A percentile compares a stretch with the other conserved stretches of the same genome.
These are phyloP conservation scores for Sinocyclocheilus anophthalmus DNA, from an alignment of 2,113 vertebrate species.

Conservation along the genomic window DNA sequence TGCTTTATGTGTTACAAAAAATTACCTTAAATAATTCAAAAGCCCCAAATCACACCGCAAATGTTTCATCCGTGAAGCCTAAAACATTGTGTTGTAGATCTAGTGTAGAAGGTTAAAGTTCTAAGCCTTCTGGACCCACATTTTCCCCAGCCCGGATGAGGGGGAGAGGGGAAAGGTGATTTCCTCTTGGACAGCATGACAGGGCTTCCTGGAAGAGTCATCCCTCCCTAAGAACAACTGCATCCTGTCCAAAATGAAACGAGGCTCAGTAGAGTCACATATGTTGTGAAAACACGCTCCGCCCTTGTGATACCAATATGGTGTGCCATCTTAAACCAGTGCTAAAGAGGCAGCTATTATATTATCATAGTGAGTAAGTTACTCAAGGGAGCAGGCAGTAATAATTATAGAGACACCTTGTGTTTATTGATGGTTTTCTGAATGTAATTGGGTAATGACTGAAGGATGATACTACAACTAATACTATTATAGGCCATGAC, in stretches of 20 bases:
- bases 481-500: neutral
- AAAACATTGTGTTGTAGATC: neutral
- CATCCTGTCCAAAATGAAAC: slow-evolving; percentile 34
- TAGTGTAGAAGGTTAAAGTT: slow-evolving; percentile 25
- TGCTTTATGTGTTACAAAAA: neutral
- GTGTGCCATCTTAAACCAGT: neutral
- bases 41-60: neutral
- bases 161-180: slow-evolving; percentile 40
- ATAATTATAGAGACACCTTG: neutral
- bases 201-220: slow-evolving; percentile 51
- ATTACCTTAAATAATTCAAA: neutral
- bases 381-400: neutral
- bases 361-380: neutral
- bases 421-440: neutral
- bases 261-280: neutral
- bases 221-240: slow-evolving; percentile 27
- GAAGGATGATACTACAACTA: neutral
- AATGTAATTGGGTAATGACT: neutral
- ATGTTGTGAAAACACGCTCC: slow-evolving; percentile 9
- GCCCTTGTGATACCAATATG: neutral
- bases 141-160: slow-evolving; percentile 8
- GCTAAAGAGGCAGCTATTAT: neutral
- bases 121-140: neutral
- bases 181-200: slow-evolving; percentile 55
- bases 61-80: neutral